Evolutionary conservation across 1,140 invertebrate genomes (phyloP), one percentile per base, ranked within the genome.

Genomic region (Myzus persicae): DNA sequence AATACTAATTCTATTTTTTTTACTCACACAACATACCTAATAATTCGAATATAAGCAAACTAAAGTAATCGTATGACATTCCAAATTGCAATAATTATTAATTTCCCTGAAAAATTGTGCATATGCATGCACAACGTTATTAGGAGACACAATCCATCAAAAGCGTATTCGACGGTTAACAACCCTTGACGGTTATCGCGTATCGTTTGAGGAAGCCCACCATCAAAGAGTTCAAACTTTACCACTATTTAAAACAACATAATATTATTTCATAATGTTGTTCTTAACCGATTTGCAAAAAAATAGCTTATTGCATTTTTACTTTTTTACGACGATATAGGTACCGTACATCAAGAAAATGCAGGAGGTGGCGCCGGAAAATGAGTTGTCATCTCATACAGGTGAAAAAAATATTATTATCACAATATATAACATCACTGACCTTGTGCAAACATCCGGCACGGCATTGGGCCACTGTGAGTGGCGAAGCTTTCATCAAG

Each of bases 361-460:
- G n/a, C n/a, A n/a, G n/a, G n/a, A 2, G 31, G 31, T 14, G 31
- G 31, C 59, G 59, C 11, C 5, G 31, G 31, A 67, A 59, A 14
- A 67, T 31, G 31, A 67, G 11, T n/a, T n/a, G 14, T 67, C 59
- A n/a, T 22, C 3, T 51, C 31, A n/a, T 67, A n/a, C 18, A n/a
- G 59, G 11, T 67, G 14, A 67, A 67, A 4, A 67, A 67, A 18
- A 84, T 42, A 85, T 44, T 85, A 87, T 14, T 11, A 26, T 9
- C n/a, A n/a, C n/a, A 36, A 87, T n/a, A 87, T 1, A 20, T 8
- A 46, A n/a, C 31, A 5, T 14, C 42, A 94, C 95, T 95, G 95
- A 97, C 96, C 96, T 96, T 96, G 96, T 96, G 96, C 94, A 97
- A 95, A 95, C 96, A 97, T 93, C 96, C 96, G 88, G 96, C 96